Percentiles rank a stretch among this genome's conserved stretches.
These are phyloP conservation scores for Artibeus lituratus DNA, from an alignment of 2,797 vertebrate genomes.

Conservation along the genomic window DNA sequence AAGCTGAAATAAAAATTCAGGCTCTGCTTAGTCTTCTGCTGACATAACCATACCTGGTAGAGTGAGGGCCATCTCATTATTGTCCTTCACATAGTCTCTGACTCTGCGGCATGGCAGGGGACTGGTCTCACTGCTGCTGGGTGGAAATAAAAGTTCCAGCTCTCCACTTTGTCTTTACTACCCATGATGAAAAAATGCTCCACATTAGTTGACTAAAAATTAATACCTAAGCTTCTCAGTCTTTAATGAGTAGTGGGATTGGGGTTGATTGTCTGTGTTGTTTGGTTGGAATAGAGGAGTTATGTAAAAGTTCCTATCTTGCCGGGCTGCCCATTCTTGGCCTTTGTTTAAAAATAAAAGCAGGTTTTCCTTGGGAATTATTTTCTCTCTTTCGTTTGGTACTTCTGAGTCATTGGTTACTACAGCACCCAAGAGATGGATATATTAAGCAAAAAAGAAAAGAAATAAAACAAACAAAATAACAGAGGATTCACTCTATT, in stretches of 20 bases:
- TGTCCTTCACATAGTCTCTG: neutral
- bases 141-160: neutral
- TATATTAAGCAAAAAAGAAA: neutral
- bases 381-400: neutral
- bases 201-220: neutral
- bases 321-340: neutral
- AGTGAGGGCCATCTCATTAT: neutral
- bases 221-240: neutral
- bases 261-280: neutral
- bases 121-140: neutral
- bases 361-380: neutral
- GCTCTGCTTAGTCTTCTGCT: neutral
- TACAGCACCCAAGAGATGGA: neutral
- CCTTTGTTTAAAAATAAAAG: neutral
- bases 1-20: neutral
- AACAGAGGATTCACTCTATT: neutral
- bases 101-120: neutral
- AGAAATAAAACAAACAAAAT: neutral
- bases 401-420: neutral
- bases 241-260: neutral
- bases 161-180: neutral
- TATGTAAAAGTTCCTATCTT: neutral
- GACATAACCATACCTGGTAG: neutral
- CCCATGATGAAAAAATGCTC: neutral
- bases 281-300: neutral